Conservation (phyloP, 2,113 vertebrate genomes). For the Lathamus discolor region DNA sequence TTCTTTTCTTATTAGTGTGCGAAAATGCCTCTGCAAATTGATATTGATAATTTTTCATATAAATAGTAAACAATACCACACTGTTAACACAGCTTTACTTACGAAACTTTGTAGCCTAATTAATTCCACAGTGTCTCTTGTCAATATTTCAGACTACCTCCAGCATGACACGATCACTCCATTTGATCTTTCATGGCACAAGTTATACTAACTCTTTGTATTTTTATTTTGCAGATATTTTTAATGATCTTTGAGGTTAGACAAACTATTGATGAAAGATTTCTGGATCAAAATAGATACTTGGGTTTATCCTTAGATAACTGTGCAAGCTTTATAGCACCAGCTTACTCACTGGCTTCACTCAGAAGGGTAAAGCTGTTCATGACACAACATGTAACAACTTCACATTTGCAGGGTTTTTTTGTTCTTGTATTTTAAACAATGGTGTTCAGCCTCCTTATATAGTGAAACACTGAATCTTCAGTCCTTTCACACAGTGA, state of each 20-base stretch:
- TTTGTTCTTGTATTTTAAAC: neutral
- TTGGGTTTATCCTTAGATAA: neutral
- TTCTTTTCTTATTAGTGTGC: neutral
- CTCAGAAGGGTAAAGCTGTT: neutral
- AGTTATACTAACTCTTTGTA: neutral
- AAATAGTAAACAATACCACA: neutral
- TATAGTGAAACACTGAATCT: neutral
- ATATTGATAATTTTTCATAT: conserved; percentile 15
- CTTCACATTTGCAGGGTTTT: neutral
- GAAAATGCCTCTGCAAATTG: conserved; percentile 32
- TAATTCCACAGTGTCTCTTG: neutral
- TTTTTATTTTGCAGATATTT: conserved; percentile 16
- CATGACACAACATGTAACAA: neutral
- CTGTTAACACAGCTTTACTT: neutral
- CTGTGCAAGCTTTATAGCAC: neutral
- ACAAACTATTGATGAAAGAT: conserved; percentile 11
- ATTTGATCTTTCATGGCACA: neutral
- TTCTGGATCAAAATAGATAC: conserved; percentile 14
- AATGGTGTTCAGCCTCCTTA: neutral
- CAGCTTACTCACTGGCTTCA: neutral
- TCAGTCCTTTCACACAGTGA: neutral
- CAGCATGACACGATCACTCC: neutral
- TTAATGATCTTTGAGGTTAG: conserved; percentile 18
- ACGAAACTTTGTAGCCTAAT: conserved; percentile 14
- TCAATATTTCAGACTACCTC: conserved; percentile 12